A percentile compares a stretch with the other conserved stretches of the same genome.
These are phyloP conservation scores for Aldabrachelys gigantea DNA, from an alignment of 2,113 vertebrate genomes.

Conservation along the genomic window DNA sequence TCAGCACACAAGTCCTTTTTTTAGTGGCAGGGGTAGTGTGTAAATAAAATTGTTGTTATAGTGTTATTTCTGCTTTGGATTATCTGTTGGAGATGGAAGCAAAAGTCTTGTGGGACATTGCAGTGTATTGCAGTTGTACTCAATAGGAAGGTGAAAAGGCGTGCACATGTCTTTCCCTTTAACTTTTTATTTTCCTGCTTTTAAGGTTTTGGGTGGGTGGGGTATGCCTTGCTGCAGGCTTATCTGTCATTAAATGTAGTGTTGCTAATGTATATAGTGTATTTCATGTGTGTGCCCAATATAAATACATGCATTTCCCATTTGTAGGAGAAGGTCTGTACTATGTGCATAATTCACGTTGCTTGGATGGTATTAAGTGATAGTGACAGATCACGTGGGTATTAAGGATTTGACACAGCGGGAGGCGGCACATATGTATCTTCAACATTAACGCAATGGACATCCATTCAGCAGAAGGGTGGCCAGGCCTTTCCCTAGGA, in stretches of 20 bases:
- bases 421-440: constrained; percentile 50
- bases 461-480: constrained; percentile 56
- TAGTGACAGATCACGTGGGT: constrained; percentile 53
- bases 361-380: constrained; percentile 31
- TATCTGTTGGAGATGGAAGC: not conserved
- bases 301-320: not conserved
- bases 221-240: not conserved
- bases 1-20: not conserved
- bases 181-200: not conserved
- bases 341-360: not conserved
- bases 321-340: not conserved
- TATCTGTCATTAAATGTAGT: not conserved
- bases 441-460: constrained; percentile 57
- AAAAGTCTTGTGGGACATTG: not conserved
- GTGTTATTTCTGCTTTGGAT: not conserved
- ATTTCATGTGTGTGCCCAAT: not conserved
- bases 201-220: not conserved
- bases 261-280: fast-evolving
- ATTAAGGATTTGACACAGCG: constrained; percentile 43
- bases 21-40: not conserved
- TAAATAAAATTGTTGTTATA: not conserved
- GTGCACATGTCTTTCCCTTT: not conserved
- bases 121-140: not conserved
- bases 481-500: constrained; percentile 63
- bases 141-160: not conserved